Evolutionary conservation across 2,797 vertebrate species (phyloP).

Genomic region (Sebastes melanostomus): DNA sequence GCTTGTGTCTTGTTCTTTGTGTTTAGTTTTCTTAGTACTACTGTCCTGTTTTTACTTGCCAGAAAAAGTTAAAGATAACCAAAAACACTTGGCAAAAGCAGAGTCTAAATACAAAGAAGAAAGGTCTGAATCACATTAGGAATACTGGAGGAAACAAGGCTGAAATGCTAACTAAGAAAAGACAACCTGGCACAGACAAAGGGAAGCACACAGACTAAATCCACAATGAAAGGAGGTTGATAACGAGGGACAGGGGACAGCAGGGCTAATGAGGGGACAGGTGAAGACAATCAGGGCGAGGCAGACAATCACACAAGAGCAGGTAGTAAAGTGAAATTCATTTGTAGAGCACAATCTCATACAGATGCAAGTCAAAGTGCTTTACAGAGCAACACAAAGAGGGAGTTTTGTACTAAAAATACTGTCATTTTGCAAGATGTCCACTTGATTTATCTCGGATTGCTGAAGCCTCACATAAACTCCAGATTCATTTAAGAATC

Average conservation of each 20-base stretch:
- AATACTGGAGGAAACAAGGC: background rate
- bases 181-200: background rate
- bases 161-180: background rate
- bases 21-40: too few species aligned
- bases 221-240: background rate
- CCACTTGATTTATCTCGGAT: background rate
- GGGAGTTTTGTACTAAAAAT: background rate
- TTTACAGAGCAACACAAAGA: background rate
- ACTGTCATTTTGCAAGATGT: background rate
- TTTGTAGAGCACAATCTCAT: background rate
- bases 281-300: background rate
- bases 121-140: rapidly evolving
- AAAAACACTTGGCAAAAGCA: background rate
- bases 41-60: too few species aligned
- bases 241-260: background rate
- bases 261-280: background rate
- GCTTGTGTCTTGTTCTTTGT: too few species aligned
- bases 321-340: background rate
- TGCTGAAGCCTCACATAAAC: background rate
- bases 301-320: rapidly evolving
- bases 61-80: background rate
- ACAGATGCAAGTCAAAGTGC: background rate
- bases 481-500: background rate
- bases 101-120: background rate
- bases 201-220: background rate